A percentile compares a stretch with the other conserved stretches of the same genome.
These are phyloP conservation scores for Phoeniculus purpureus DNA, from an alignment of 2,797 vertebrate species.

Conservation along the genomic window DNA sequence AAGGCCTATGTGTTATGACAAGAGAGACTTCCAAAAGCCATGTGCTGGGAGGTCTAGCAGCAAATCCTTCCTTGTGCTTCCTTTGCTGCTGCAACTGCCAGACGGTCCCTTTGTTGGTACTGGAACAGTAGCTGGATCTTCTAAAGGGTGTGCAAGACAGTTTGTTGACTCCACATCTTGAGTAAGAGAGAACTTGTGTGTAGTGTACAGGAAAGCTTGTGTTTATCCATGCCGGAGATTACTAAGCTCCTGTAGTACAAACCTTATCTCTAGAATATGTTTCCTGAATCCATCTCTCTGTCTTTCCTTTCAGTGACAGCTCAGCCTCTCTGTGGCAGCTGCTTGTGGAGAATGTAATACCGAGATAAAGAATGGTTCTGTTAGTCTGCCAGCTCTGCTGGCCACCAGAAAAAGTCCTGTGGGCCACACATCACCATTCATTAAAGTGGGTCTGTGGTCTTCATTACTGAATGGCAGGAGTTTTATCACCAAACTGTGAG, in stretches of 20 bases:
- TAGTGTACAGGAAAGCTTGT: conserved; percentile 7
- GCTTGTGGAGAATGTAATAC: conserved; percentile 10
- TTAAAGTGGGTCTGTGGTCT: background rate
- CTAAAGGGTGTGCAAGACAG: background rate
- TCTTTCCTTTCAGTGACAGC: conserved; percentile 52
- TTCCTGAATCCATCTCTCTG: conserved; percentile 63
- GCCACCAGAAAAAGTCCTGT: conserved; percentile 2
- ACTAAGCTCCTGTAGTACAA: conserved; percentile 24
- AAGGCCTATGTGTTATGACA: background rate
- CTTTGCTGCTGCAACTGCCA: background rate
- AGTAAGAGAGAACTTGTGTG: background rate
- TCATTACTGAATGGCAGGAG: background rate
- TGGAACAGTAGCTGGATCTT: conserved; percentile 24
- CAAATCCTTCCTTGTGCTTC: background rate
- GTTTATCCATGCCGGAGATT: conserved; percentile 21
- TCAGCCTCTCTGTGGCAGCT: conserved; percentile 16
- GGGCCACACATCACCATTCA: background rate
- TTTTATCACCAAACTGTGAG: background rate
- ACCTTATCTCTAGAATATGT: conserved; percentile 56
- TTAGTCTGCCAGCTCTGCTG: conserved; percentile 33
- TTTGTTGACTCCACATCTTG: background rate
- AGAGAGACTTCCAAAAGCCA: background rate
- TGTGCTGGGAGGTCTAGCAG: rapidly evolving
- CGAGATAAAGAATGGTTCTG: conserved; percentile 9
- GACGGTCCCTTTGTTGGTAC: background rate